Percentiles rank a stretch among this genome's conserved stretches.
phyloP scores from a whole-genome alignment of 2,113 vertebrate genomes.

The Cochlearius cochlearius region DNA sequence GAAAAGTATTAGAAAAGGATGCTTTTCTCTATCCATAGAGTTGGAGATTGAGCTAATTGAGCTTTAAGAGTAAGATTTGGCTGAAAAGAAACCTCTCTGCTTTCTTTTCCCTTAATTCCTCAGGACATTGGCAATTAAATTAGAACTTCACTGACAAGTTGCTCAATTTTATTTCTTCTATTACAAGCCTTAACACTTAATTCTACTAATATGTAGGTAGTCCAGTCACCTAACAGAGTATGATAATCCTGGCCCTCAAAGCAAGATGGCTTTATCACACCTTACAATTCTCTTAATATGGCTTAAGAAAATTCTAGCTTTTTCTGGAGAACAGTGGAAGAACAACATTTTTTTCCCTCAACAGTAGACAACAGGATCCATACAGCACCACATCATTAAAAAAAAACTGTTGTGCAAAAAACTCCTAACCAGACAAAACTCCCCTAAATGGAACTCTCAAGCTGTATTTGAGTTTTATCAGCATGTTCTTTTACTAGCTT shows the following conservation, averaged over 20 bases:
- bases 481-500: neutral
- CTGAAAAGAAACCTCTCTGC: neutral
- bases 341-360: neutral
- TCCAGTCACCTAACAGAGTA: neutral
- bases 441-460: neutral
- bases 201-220: fast-evolving
- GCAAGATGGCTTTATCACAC: neutral
- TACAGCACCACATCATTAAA: neutral
- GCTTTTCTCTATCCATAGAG: neutral
- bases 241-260: neutral
- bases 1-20: neutral
- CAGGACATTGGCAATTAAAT: neutral
- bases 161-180: neutral
- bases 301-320: neutral
- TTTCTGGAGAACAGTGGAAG: neutral
- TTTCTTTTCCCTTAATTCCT: neutral
- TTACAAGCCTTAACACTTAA: neutral
- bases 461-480: neutral
- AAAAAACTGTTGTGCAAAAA: neutral
- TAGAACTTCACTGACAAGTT: neutral
- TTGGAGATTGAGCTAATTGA: neutral
- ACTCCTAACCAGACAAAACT: neutral
- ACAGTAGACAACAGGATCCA: neutral
- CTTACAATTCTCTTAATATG: neutral
- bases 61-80: neutral